Conservation (phyloP, 2,797 vertebrate species). For the Bovichtus variegatus region DNA sequence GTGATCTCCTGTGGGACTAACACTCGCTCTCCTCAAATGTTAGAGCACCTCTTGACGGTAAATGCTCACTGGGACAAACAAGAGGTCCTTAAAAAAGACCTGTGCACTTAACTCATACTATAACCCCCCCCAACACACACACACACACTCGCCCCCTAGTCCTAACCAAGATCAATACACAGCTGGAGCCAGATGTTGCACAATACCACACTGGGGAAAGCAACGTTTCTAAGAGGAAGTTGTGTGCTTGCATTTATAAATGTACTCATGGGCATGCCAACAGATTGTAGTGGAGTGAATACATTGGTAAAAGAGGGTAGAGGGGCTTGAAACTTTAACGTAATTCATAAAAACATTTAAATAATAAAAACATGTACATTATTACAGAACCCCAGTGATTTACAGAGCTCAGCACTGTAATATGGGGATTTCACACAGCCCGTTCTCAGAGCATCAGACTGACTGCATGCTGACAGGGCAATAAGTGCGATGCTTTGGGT, state of each 20-base stretch:
- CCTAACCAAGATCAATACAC: slow-evolving; percentile 79
- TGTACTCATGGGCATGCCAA: slow-evolving; percentile 38
- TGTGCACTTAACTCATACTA: slow-evolving; percentile 72
- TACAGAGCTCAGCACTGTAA: slow-evolving; percentile 46
- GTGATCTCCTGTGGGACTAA: slow-evolving; percentile 63
- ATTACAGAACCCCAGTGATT: slow-evolving; percentile 52
- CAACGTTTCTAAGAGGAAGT: slow-evolving; percentile 58
- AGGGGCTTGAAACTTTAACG: slow-evolving; percentile 27
- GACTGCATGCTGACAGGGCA: slow-evolving; percentile 34
- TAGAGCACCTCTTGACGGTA: slow-evolving; percentile 80
- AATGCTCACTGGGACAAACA: slow-evolving; percentile 78
- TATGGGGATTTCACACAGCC: slow-evolving; percentile 53
- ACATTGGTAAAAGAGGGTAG: slow-evolving; percentile 4
- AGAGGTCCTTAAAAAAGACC: slow-evolving; percentile 78
- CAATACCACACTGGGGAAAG: slow-evolving; percentile 63
- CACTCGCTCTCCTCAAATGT: slow-evolving; percentile 52
- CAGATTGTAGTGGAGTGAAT: slow-evolving; percentile 32
- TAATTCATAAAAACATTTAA: too few relatives aligned
- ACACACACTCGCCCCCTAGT: slow-evolving; percentile 28
- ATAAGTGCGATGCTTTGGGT: background rate
- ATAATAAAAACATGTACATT: slow-evolving; percentile 29
- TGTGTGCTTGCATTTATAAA: slow-evolving; percentile 71
- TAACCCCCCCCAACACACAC: slow-evolving; percentile 22
- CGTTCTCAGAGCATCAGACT: slow-evolving; percentile 33
- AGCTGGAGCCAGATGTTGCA: slow-evolving; percentile 78